Percentiles rank a stretch among this genome's conserved stretches.
These are phyloP conservation scores for Bungarus multicinctus DNA, from an alignment of 2,113 vertebrate species.

Conservation along the genomic window DNA sequence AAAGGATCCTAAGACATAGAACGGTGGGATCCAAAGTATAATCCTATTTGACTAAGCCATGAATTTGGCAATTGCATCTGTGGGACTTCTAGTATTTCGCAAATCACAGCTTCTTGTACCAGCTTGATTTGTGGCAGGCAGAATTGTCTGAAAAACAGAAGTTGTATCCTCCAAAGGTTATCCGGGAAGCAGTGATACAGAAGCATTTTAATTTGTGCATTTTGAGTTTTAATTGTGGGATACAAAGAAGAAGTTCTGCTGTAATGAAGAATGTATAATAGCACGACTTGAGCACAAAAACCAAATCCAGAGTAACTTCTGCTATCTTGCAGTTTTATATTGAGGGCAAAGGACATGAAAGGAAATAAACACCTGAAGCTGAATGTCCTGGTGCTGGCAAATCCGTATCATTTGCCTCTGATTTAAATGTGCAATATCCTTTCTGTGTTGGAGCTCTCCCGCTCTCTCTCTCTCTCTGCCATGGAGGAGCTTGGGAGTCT, in stretches of 20 bases:
- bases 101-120: not conserved
- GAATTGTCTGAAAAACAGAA: constrained; percentile 4
- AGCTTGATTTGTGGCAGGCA: not conserved
- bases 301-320: not conserved
- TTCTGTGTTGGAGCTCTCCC: constrained; percentile 22
- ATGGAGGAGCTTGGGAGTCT: not conserved
- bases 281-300: constrained; percentile 16
- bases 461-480: constrained; percentile 8
- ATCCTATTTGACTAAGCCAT: not conserved
- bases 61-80: constrained; percentile 29
- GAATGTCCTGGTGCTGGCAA: constrained; percentile 39
- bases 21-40: not conserved
- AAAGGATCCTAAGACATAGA: not conserved
- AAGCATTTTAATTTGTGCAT: constrained; percentile 13
- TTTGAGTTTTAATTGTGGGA: constrained; percentile 22
- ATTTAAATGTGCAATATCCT: constrained; percentile 41
- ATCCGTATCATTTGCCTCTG: constrained; percentile 30
- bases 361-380: not conserved
- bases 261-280: constrained; percentile 26
- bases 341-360: constrained; percentile 23
- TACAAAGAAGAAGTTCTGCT: constrained; percentile 17
- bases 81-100: constrained; percentile 14
- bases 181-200: not conserved
- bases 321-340: constrained; percentile 47
- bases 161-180: constrained; percentile 8